Evolutionary conservation across 1,140 invertebrate genomes (phyloP), one percentile per base, ranked within the genome.

Genomic region (Leptoteleia sp.): DNA sequence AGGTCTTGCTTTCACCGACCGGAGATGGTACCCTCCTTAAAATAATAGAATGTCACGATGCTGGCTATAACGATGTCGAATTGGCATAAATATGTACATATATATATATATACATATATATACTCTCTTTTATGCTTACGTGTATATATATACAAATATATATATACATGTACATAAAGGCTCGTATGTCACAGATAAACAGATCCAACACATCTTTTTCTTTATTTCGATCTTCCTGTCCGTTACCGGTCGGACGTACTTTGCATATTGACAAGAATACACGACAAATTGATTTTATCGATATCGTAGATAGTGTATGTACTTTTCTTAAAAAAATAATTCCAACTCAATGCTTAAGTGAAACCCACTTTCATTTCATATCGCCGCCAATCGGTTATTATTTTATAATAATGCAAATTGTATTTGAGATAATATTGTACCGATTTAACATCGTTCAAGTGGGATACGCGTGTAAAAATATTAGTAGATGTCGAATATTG

Each of bases 21-120:
- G 50, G 37, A 72, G 80, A 79, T 75, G 71, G 76, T 77, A 78
- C 72, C 73, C 59, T 73, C 45, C 59, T 45, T 31, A 25, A 50
- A 67, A 79, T 81, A 81, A 81, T 79, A 76, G 76, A 81, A 81
- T 79, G 80, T 79, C 76, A 81, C 68, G 80, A 70, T 17, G 61
- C 47, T 48, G 47, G 72, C 61, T 43, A 71, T 43, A 71, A 71
- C 54, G 45, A 57, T 17, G 37, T 35, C 29, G 16, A 61, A 61
- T 67, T 54, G 42, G 29, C 52, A 59, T 50, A 67, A 61, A 64
- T 29, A 29, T 29, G 2, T 55, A 40, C 54, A 61, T 61, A 62
- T 17, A 19, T 7, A 31, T 27, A 43, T 27, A 7, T 48, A 11
- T 12, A 35, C 4, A 35, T 35, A 17, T 11, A 35, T 17, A 13